These are phyloP conservation scores for Cyclura pinguis DNA, from an alignment of 2,797 vertebrate species.

Conservation along the genomic window DNA sequence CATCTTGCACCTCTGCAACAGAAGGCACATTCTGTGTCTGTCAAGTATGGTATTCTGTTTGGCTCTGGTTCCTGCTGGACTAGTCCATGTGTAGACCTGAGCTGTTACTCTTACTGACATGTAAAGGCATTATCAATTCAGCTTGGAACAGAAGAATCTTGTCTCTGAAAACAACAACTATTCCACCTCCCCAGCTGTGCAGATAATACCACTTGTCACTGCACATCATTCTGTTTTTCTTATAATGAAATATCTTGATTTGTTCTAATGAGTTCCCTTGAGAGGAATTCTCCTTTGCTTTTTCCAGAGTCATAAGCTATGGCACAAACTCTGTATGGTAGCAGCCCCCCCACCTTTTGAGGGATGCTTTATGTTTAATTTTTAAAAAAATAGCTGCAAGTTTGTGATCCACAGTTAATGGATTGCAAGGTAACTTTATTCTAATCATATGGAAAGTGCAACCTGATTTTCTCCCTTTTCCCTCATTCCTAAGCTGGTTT, in stretches of 20 bases:
- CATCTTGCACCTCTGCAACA: not conserved
- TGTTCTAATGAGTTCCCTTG: slow-evolving; percentile 2
- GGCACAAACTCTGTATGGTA: not conserved
- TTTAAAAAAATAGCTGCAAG: not conserved
- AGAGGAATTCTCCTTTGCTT: not conserved
- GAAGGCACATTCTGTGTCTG: not conserved
- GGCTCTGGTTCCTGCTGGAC: not conserved
- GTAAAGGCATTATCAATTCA: not conserved
- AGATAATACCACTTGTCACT: slow-evolving; percentile 19
- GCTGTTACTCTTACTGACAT: not conserved
- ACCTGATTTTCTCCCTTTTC: not conserved
- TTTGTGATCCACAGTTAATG: not conserved
- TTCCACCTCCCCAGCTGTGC: slow-evolving; percentile 27
- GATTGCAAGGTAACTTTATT: not conserved
- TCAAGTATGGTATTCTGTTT: not conserved
- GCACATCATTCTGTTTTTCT: slow-evolving; percentile 14
- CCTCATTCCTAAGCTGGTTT: not conserved
- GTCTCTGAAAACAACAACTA: fast-evolving
- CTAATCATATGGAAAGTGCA: not conserved
- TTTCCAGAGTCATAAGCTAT: not conserved
- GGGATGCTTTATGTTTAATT: not conserved
- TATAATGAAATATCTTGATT: fast-evolving
- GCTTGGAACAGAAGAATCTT: not conserved
- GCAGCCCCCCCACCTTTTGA: not conserved
- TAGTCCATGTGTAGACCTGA: not conserved